These are phyloP conservation scores for Corvus cornix DNA, from an alignment of 2,113 vertebrate species.

Conservation along the genomic window DNA sequence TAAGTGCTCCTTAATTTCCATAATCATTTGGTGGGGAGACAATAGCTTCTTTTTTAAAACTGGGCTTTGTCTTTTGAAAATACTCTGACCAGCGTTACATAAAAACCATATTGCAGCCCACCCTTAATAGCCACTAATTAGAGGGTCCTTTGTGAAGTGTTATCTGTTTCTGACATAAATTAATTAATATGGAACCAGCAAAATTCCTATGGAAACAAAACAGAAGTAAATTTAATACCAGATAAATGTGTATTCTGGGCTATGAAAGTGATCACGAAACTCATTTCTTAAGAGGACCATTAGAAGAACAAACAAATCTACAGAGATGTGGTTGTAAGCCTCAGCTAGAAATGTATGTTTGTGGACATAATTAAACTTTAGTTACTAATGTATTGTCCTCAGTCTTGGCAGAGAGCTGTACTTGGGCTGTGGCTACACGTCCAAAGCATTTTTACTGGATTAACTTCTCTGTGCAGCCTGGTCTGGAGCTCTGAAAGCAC, in stretches of 20 bases:
- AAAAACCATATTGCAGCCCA: neutral
- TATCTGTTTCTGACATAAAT: conserved; percentile 30
- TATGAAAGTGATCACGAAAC: neutral
- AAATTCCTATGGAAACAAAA: conserved; percentile 30
- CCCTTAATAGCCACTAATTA: conserved; percentile 44
- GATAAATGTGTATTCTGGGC: neutral
- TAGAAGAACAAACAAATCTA: neutral
- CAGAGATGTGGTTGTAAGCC: neutral
- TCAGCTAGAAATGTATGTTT: conserved; percentile 22
- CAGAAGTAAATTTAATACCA: neutral
- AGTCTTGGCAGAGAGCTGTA: neutral
- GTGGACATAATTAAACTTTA: conserved; percentile 52
- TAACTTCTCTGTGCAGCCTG: neutral
- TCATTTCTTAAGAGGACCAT: neutral
- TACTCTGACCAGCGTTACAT: neutral
- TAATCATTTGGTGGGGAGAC: neutral
- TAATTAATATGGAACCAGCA: neutral
- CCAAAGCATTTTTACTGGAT: neutral
- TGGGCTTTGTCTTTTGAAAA: conserved; percentile 7
- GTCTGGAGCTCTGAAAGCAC: neutral
- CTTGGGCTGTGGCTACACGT: conserved; percentile 11
- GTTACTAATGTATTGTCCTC: conserved; percentile 46
- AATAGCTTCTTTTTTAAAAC: neutral
- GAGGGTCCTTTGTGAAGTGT: conserved; percentile 37
- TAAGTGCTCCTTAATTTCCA: neutral